Evolutionary conservation across 2,113 vertebrate species (phyloP).

Genomic region (Oreochromis spilurus): DNA sequence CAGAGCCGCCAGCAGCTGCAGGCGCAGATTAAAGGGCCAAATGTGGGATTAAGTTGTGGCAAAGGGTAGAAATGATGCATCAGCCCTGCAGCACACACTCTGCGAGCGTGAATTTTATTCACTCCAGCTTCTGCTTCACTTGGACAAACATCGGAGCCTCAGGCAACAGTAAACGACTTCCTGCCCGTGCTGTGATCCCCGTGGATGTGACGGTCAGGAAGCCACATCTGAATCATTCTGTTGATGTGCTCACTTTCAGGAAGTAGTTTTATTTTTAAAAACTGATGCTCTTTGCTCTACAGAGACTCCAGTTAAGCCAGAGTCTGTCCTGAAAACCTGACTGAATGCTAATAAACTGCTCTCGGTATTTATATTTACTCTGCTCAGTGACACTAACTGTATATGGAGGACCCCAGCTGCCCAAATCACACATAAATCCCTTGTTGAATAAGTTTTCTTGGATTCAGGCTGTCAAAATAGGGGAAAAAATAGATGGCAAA

Average conservation of each 20-base stretch:
- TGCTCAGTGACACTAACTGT: fast-evolving
- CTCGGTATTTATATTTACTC: background rate
- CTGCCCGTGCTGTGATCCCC: background rate
- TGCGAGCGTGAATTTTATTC: background rate
- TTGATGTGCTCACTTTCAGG: background rate
- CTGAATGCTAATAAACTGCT: background rate
- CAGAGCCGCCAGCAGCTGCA: background rate
- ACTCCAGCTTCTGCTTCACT: background rate
- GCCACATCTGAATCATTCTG: background rate
- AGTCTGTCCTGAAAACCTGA: background rate
- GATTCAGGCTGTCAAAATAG: background rate
- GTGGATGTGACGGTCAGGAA: background rate
- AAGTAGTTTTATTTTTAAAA: background rate
- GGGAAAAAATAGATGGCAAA: background rate
- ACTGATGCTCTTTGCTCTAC: background rate
- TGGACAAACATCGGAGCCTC: background rate
- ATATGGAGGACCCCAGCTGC: background rate
- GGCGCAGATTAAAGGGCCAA: background rate
- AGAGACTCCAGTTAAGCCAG: background rate
- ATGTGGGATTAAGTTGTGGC: background rate
- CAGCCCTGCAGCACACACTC: background rate
- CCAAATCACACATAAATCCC: background rate
- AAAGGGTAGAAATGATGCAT: background rate
- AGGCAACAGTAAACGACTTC: background rate
- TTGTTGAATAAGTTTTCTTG: background rate